Base-by-base conservation (phyloP, 1,140 invertebrate species). In the Drosophila chauvacae region DNA sequence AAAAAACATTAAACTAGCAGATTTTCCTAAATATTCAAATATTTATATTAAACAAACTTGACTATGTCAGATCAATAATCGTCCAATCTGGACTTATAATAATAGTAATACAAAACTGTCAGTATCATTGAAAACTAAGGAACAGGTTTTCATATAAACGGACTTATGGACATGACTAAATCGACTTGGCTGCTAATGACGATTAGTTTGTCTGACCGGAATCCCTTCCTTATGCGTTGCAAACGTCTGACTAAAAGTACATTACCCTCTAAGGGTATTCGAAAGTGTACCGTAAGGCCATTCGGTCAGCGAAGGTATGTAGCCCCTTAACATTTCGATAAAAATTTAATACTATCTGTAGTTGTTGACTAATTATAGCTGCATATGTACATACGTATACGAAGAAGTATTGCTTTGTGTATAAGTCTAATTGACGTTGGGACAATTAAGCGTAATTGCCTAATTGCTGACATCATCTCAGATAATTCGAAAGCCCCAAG, bases 251-350 rank as follows among this genome's bases (percentile, higher is more conserved):
- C n/a, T 20, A 10, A 42, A 23, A 23, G 5, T 45, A 14, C 13
- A 47, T 16, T 47, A 47, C 20, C 14, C 20, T 16, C 11, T 6
- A 47, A 14, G 20, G 13, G 11, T 44, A 20, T 44, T 9, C 16
- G 10, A 45, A 30, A 61, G 45, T 48, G 3, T 35, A 13, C 37
- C 35, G 33, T 44, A n/a, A 48, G 35, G 45, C 41, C 45, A 76
- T 62, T 76, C 75, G 64, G 75, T 76, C 57, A 70, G 45, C 61
- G 60, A 37, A 72, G 80, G 79, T 80, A 80, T 77, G 47, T 80
- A 80, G 71, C 72, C 75, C 64, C 77, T 66, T 80, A 71, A 63
- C 77, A 81, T 81, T 81, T 81, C 26, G 42, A n/a, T 14, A 30
- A 33, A 42, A 47, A 26, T 33, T 20, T 35, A 53, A 20, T 18